Percentiles rank a stretch among this genome's conserved stretches.
Conservation (phyloP, 2,888 invertebrate species). For the Thalpophila matura region DNA sequence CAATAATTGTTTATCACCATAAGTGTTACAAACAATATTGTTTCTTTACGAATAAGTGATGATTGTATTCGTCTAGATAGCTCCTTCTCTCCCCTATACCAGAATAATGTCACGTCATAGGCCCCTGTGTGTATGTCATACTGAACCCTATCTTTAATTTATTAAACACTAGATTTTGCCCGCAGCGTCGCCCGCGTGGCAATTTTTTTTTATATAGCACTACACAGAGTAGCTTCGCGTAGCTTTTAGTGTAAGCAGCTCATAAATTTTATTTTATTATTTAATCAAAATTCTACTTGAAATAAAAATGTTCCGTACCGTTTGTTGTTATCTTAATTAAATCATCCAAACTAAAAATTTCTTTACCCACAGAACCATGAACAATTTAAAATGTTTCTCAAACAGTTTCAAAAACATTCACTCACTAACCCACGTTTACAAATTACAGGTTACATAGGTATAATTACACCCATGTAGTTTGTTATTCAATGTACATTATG, state of each 20-base stretch:
- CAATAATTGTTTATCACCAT: too few relatives aligned
- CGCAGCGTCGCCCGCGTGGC: too few relatives aligned
- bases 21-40: too few relatives aligned
- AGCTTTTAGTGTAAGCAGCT: not conserved
- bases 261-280: not conserved
- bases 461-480: conserved; percentile 57
- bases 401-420: conserved; percentile 24
- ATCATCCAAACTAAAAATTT: not conserved
- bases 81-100: too few relatives aligned
- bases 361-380: conserved; percentile 9
- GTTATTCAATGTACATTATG: conserved; percentile 58
- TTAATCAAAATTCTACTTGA: not conserved
- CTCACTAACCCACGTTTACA: conserved; percentile 33
- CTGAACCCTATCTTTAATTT: too few relatives aligned
- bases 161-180: too few relatives aligned
- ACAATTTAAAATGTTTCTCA: conserved; percentile 12
- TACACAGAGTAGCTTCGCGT: not conserved
- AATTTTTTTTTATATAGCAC: too few relatives aligned
- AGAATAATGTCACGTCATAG: too few relatives aligned
- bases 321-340: not conserved
- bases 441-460: conserved; percentile 51
- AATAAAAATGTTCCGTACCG: not conserved
- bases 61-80: too few relatives aligned
- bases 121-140: too few relatives aligned
- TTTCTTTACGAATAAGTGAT: too few relatives aligned